Base-by-base conservation (phyloP, 2,113 vertebrate genomes). In the Castor canadensis region DNA sequence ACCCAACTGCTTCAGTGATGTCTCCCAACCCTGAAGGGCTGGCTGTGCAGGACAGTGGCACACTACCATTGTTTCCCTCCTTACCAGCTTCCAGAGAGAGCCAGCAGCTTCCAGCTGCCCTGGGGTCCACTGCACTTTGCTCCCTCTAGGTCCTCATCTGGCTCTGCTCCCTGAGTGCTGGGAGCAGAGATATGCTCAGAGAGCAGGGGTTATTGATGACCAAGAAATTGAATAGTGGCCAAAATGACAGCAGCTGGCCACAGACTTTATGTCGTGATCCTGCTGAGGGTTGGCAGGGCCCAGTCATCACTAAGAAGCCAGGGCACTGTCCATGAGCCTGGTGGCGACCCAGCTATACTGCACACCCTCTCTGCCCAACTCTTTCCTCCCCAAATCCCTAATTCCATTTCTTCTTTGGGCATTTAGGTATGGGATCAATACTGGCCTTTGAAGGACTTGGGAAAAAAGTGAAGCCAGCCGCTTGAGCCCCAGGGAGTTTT, bases 221-320 rank as follows among this genome's bases (percentile, higher is more conserved):
- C 38, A 2, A 8, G 35, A 43, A 28, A 56, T 47, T 60, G 71
- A 62, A n/a, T 6, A 32, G 76, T 6, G 66, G 49, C 15, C 5
- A 64, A 24, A 66, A 19, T 52, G 62, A 56, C 7, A 43, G 60
- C 15, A 69, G 47, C 62, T 2, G 0, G 28, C 28, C 40, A 43
- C 64, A 56, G 47, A 43, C 22, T 26, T 15, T 17, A 58, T 9
- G 56, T 38, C 22, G 45, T 30, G 58, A 60, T 30, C 52, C 38
- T 83, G 60, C 24, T 7, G 73, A 62, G 58, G 40, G 32, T 12
- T 28, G 52, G 4, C 56, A 10, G 12, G 2, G 60, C 72, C 4
- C 1, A 26, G 40, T 13, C 0, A 0, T n/a, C 60, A 6, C 15
- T 9, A 19, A 64, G 22, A 88, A 69, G 52, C 1, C 0, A 3